These are phyloP conservation scores for Pectinophora gossypiella DNA, from an alignment of 1,140 invertebrate species.

Conservation along the genomic window DNA sequence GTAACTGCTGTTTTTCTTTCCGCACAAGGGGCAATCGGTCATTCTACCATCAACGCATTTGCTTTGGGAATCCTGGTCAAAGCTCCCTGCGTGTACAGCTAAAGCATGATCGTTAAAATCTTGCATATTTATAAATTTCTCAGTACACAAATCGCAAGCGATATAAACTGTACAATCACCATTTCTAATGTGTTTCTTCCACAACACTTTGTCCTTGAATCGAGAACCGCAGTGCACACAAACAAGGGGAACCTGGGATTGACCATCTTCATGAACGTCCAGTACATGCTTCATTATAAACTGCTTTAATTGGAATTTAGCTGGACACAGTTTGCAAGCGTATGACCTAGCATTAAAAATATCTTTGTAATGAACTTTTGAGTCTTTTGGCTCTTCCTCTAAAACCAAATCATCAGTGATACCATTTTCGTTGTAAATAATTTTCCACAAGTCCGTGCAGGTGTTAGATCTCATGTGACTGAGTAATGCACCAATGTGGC, in stretches of 20 bases:
- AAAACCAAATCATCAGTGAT: constrained; percentile 67
- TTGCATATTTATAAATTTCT: constrained; percentile 66
- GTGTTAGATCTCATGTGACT: constrained; percentile 72
- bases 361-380: constrained; percentile 69
- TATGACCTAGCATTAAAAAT: constrained; percentile 71
- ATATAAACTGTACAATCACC: constrained; percentile 70
- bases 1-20: constrained; percentile 72
- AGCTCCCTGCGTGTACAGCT: constrained; percentile 58
- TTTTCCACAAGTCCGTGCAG: constrained; percentile 71
- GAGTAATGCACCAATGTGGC: constrained; percentile 68
- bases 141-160: constrained; percentile 70
- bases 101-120: constrained; percentile 73
- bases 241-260: constrained; percentile 48
- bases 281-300: constrained; percentile 73
- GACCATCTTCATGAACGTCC: constrained; percentile 70
- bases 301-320: constrained; percentile 72
- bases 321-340: constrained; percentile 68
- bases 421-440: constrained; percentile 70
- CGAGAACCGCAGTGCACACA: constrained; percentile 66
- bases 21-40: constrained; percentile 72
- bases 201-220: constrained; percentile 63
- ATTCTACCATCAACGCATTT: constrained; percentile 66
- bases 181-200: constrained; percentile 70
- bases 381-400: constrained; percentile 52
- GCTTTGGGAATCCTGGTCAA: constrained; percentile 56